Percentiles rank a stretch among this genome's conserved stretches.
Conservation (phyloP, 2,113 vertebrate genomes). For the Peromyscus californicus region DNA sequence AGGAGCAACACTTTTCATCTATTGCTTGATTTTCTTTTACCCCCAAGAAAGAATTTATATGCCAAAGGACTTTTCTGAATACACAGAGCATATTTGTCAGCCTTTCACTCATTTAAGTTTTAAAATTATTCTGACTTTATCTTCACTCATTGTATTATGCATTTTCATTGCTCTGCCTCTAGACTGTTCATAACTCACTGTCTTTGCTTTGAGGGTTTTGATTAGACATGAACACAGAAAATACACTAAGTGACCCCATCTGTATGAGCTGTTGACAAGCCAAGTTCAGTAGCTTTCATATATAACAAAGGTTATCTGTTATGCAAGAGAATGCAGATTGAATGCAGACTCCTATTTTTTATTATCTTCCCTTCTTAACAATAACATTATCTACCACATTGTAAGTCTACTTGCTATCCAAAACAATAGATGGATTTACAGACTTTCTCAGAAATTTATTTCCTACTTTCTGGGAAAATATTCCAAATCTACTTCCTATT, state of each 20-base stretch:
- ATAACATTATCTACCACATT: not conserved
- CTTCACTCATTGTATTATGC: conserved; percentile 29
- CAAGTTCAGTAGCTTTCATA: not conserved
- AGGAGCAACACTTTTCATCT: conserved; percentile 43
- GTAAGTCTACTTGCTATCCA: not conserved
- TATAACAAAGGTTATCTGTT: conserved; percentile 16
- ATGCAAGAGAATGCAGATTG: not conserved
- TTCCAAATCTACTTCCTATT: not conserved
- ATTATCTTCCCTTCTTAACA: not conserved
- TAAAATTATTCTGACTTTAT: conserved; percentile 60
- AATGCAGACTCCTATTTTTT: not conserved
- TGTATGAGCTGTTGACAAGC: not conserved
- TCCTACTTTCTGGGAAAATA: not conserved
- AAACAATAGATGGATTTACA: not conserved
- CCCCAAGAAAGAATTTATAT: conserved; percentile 17
- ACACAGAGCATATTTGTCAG: conserved; percentile 21
- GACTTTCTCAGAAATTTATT: not conserved
- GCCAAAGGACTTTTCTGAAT: conserved; percentile 45
- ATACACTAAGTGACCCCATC: not conserved
- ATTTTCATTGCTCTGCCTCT: conserved; percentile 15
- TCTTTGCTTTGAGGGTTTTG: conserved; percentile 35
- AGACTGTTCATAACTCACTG: conserved; percentile 41
- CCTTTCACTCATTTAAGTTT: conserved; percentile 45
- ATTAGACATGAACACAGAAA: not conserved
- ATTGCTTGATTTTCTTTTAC: conserved; percentile 65